Base-by-base conservation (phyloP, 2,888 invertebrate genomes). In the Drosophila mayaguana region DNA sequence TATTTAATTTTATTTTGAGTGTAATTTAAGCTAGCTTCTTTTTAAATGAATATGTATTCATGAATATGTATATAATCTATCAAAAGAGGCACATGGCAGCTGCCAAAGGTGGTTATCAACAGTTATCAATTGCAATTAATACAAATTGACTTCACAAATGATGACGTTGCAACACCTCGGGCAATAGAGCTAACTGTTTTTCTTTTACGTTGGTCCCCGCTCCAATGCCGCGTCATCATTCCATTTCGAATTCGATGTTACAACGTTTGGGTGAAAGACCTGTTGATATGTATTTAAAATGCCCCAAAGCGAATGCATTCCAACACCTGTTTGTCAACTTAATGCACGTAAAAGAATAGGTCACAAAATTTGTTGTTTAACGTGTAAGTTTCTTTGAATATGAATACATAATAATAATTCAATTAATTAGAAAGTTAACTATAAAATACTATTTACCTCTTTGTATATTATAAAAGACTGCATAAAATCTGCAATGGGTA, bases 221-320 rank as follows among this genome's bases (percentile, higher is more conserved):
- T 50, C 36, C 40, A 75, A 70, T 75, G 77, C 75, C 80, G 78
- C 78, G 80, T 80, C 80, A 78, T 55, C 80, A 78, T 63, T 66
- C 51, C 51, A 63, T 59, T 68, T 63, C 66, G 61, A 70, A 79
- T 64, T 72, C 22, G 48, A 55, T 72, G 64, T 61, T 66, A 64
- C 67, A 78, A 48, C n/a, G 65, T 60, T 68, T 68, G 77, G 50
- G 60, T 73, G 65, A 61, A 68, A 78, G 83, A 86, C 86, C 86
- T 86, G 86, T 86, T 86, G 86, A 85, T 77, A 75, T 70, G 56
- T 46, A 28, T 70, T 59, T 46, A 28, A 64, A 64, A 51, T 20
- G 75, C 68, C 53, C 48, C 61, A 68, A 32, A 56, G 51, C 55
- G 22, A 43, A 16, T 20, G 55, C 50, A 64, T 34, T 42, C 25